phyloP scores from a whole-genome alignment of 2,113 vertebrate species.

The Aptenodytes patagonicus region DNA sequence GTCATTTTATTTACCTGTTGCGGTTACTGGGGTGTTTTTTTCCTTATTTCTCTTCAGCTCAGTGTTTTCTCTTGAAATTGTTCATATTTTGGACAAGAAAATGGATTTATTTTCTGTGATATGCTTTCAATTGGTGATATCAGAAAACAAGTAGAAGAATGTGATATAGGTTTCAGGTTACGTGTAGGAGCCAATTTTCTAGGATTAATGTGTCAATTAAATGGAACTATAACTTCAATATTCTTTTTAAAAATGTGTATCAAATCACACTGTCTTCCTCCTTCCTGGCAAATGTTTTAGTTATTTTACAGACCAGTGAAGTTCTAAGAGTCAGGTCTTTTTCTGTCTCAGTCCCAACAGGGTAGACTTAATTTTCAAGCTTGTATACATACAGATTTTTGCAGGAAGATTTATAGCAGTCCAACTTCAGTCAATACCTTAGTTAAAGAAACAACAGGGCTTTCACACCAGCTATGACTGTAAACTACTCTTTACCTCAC shows the following conservation, averaged over 20 bases:
- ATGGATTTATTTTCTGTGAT: conserved; percentile 23
- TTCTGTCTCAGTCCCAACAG: neutral
- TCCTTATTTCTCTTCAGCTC: neutral
- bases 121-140: neutral
- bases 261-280: conserved; percentile 25
- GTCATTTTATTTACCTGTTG: conserved; percentile 40
- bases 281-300: neutral
- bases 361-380: neutral
- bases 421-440: neutral
- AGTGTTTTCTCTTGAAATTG: conserved; percentile 17
- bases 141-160: conserved; percentile 15
- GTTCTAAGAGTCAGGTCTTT: neutral
- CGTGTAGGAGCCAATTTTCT: conserved; percentile 32
- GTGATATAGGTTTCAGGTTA: conserved; percentile 43
- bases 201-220: conserved; percentile 63
- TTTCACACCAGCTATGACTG: neutral
- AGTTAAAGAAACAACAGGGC: neutral
- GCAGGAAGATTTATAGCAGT: conserved; percentile 9
- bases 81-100: conserved; percentile 28
- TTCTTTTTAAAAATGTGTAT: conserved; percentile 29
- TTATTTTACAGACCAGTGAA: conserved; percentile 37
- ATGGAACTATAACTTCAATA: conserved; percentile 37
- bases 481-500: neutral
- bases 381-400: neutral
- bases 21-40: neutral